Evolutionary conservation across 2,113 vertebrate genomes (phyloP).

Genomic region (Tylochromis polylepis): DNA sequence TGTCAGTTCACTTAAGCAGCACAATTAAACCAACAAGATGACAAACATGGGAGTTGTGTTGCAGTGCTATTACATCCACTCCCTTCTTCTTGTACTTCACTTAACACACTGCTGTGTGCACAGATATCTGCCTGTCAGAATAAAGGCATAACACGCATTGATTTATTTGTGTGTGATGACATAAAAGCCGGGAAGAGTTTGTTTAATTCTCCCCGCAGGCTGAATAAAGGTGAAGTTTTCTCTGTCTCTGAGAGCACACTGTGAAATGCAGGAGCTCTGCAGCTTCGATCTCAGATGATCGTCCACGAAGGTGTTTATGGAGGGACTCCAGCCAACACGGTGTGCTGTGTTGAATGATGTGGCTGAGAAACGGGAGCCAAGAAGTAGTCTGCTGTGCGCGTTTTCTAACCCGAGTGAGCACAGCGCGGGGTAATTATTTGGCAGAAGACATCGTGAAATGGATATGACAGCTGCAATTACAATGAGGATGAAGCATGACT

Average conservation of each 20-base stretch:
- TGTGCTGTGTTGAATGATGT: neutral
- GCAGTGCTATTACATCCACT: neutral
- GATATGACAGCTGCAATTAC: slow-evolving; percentile 51
- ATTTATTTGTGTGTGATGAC: neutral
- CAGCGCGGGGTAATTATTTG: slow-evolving; percentile 40
- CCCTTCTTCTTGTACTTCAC: neutral
- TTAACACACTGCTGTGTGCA: neutral
- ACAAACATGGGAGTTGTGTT: accelerated
- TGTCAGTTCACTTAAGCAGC: neutral
- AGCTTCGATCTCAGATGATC: neutral
- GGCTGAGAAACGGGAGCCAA: neutral
- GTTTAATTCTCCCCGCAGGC: neutral
- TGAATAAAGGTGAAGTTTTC: neutral
- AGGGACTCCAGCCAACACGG: neutral
- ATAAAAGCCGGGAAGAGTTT: neutral
- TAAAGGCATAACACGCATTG: neutral
- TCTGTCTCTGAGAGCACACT: neutral
- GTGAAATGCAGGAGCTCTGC: neutral
- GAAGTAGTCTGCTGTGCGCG: neutral
- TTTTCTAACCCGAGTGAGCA: neutral
- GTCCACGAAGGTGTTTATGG: neutral
- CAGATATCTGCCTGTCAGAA: neutral
- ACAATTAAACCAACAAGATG: neutral
- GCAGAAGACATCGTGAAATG: slow-evolving; percentile 17
- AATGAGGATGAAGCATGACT: slow-evolving; percentile 10